These are phyloP conservation scores for Pseudolaguvia tuberculata DNA, from an alignment of 2,113 vertebrate genomes.

Conservation along the genomic window DNA sequence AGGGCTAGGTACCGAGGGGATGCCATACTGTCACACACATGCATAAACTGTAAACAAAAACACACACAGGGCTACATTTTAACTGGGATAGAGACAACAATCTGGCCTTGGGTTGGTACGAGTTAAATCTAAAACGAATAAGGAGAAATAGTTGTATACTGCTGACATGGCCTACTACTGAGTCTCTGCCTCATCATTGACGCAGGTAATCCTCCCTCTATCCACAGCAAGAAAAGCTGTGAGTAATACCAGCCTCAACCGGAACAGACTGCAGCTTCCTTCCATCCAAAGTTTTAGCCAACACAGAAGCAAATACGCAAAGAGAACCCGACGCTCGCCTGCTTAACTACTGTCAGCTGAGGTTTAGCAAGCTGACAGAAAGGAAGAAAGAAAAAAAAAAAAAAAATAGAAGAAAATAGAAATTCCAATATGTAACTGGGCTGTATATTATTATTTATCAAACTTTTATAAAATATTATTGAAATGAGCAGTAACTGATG, in stretches of 20 bases:
- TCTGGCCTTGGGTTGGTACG: slow-evolving; percentile 8
- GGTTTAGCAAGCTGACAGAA: slow-evolving; percentile 17
- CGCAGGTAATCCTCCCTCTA: slow-evolving; percentile 57
- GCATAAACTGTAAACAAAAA: slow-evolving; percentile 15
- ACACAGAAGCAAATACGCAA: slow-evolving; percentile 41
- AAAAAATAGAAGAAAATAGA: background rate
- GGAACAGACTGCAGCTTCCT: slow-evolving; percentile 55
- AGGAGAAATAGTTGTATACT: slow-evolving; percentile 25
- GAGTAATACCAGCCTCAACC: slow-evolving; percentile 65
- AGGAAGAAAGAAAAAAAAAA: background rate
- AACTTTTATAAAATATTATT: too few relatives aligned
- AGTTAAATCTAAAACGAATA: slow-evolving; percentile 9
- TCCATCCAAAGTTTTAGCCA: slow-evolving; percentile 1
- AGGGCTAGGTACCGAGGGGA: slow-evolving; percentile 27
- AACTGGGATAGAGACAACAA: background rate
- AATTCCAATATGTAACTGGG: too few relatives aligned
- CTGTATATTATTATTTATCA: too few relatives aligned
- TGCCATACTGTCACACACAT: background rate
- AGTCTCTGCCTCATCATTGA: slow-evolving; percentile 57
- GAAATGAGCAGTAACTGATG: too few relatives aligned
- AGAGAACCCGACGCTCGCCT: slow-evolving; percentile 25
- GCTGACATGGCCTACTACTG: slow-evolving; percentile 3
- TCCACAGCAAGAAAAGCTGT: slow-evolving; percentile 50
- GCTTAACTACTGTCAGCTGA: slow-evolving; percentile 40
- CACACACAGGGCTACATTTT: background rate